These are phyloP conservation scores for Heliconius charithonia DNA, from an alignment of 2,888 invertebrate species.

Conservation along the genomic window DNA sequence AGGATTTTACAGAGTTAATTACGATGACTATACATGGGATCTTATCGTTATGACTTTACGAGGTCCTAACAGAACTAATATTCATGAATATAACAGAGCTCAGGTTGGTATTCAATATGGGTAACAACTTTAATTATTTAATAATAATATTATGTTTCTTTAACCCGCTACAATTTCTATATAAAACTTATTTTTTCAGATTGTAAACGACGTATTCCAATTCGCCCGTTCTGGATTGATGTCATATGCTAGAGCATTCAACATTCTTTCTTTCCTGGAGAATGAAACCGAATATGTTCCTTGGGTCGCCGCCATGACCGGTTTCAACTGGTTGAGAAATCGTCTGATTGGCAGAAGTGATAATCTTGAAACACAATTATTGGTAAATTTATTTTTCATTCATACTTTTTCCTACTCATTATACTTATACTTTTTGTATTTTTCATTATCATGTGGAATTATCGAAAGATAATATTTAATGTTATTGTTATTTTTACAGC, in stretches of 20 bases:
- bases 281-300: slow-evolving; percentile 89
- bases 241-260: slow-evolving; percentile 85
- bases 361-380: not conserved
- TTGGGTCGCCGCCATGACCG: slow-evolving; percentile 87
- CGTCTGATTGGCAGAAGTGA: slow-evolving; percentile 57
- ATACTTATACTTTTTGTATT: not conserved
- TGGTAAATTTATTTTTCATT: not conserved
- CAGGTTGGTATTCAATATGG: slow-evolving; percentile 36
- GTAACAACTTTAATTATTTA: not conserved
- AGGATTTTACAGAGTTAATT: slow-evolving; percentile 88
- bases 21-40: slow-evolving; percentile 84
- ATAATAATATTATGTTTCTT: too few relatives aligned
- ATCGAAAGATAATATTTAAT: not conserved
- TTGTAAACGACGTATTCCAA: slow-evolving; percentile 91
- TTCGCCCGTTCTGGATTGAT: slow-evolving; percentile 87
- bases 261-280: slow-evolving; percentile 87
- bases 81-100: slow-evolving; percentile 47
- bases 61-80: slow-evolving; percentile 33
- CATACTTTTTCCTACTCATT: not conserved
- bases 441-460: too few relatives aligned
- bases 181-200: slow-evolving; percentile 54
- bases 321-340: slow-evolving; percentile 79
- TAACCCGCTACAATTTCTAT: too few relatives aligned
- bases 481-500: slow-evolving; percentile 51
- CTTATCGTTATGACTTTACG: slow-evolving; percentile 61